Base-by-base conservation (phyloP, 1,140 invertebrate species). In the Contarinia nasturtii region DNA sequence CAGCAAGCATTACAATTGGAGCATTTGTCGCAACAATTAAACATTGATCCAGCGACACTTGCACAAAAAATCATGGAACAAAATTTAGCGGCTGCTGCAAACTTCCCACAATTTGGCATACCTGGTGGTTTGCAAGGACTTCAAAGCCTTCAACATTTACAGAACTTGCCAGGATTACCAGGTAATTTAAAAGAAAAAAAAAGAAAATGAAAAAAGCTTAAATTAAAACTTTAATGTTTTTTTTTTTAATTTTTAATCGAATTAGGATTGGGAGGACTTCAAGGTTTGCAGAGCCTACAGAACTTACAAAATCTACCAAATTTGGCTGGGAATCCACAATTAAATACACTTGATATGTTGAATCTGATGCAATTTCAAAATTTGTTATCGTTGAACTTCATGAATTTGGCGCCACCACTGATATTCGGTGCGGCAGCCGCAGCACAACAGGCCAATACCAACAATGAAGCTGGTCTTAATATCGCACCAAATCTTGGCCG, bases 301-400 rank as follows among this genome's bases (percentile, higher is more conserved):
- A 50, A 59, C 19, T 53, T 61, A 8, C 55, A 63, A 46, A 46
- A 47, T 20, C 44, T 52, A 45, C 61, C 58, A n/a, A 45, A 61
- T n/a, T 49, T 48, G 7, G 10, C 27, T 10, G 48, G 50, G 2
- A 48, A 49, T 15, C 49, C 60, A 33, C 52, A 55, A 7, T 51
- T 64, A 1, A 64, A 61, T 48, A 60, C 61, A 3, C 53, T 64
- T 7, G 61, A 64, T n/a, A 64, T 64, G 33, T 63, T 91, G 1
- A 90, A 85, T 57, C 80, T 87, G 8, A 82, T 92, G 74, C 87
- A 92, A 60, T 68, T 91, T 22, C 83, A 87, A 53, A 86, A 88
- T 43, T 51, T 64, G 34, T 61, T 64, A 55, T 64, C 61, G 2
- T 48, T 64, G 2, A 64, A 64, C 49, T 62, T 64, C 44, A 64